Conservation (phyloP, 2,888 invertebrate genomes). For the Onthophagus sagittarius region DNA sequence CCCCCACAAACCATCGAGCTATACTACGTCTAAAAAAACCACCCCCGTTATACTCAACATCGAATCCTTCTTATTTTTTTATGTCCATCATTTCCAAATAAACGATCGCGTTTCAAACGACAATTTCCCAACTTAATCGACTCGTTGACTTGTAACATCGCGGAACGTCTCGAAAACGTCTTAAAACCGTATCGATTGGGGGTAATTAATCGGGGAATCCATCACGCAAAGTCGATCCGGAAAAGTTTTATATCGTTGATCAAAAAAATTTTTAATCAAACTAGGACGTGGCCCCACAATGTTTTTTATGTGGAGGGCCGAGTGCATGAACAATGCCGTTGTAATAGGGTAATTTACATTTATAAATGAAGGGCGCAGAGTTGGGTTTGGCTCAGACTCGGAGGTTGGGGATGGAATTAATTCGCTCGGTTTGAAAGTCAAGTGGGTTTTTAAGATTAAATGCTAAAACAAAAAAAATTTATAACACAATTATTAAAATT, state of each 20-base stretch:
- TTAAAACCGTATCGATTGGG: not conserved
- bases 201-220: not conserved
- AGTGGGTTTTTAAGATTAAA: not conserved
- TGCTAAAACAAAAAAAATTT: too few species aligned
- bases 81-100: not conserved
- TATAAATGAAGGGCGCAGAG: not conserved
- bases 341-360: not conserved
- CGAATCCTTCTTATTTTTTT: not conserved
- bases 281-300: not conserved
- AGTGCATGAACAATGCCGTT: not conserved
- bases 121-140: not conserved
- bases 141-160: not conserved
- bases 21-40: not conserved
- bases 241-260: not conserved
- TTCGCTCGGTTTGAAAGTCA: not conserved
- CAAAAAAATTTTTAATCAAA: not conserved
- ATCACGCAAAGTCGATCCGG: not conserved
- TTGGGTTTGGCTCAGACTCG: not conserved
- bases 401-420: not conserved
- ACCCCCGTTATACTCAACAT: not conserved
- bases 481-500: too few species aligned
- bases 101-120: not conserved
- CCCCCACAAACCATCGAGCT: conserved; percentile 21
- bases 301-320: not conserved
- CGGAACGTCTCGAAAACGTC: not conserved